phyloP scores from a whole-genome alignment of 2,888 invertebrate genomes.

The Spodoptera picta region DNA sequence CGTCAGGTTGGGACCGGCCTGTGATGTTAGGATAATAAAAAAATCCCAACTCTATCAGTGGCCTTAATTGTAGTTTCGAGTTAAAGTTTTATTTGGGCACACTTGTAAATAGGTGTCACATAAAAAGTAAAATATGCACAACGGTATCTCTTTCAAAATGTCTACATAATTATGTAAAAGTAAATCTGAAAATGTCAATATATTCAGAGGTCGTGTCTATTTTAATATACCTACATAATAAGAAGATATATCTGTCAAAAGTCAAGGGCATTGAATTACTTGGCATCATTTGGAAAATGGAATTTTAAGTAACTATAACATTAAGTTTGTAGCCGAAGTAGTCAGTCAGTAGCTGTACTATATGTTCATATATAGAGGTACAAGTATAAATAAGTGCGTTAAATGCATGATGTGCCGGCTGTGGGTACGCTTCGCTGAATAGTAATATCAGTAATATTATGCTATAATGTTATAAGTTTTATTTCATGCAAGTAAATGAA shows the following conservation, averaged over 20 bases:
- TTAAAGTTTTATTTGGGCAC: slow-evolving; percentile 11
- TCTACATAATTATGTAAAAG: slow-evolving; percentile 56
- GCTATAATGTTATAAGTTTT: background rate
- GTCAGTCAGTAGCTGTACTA: slow-evolving; percentile 2
- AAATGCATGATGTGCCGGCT: background rate
- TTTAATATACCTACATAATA: slow-evolving; percentile 58
- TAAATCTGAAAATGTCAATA: slow-evolving; percentile 70
- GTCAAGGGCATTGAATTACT: slow-evolving; percentile 66
- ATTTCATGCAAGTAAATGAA: slow-evolving; percentile 11
- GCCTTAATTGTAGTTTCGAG: background rate
- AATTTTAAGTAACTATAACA: slow-evolving; percentile 34
- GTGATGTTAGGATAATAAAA: slow-evolving; percentile 26
- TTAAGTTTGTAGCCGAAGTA: slow-evolving; percentile 4
- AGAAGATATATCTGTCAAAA: slow-evolving; percentile 65
- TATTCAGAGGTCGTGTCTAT: slow-evolving; percentile 71
- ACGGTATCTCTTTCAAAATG: slow-evolving; percentile 63
- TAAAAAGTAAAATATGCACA: slow-evolving; percentile 45
- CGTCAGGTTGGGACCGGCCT: slow-evolving; percentile 21
- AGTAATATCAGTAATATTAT: background rate
- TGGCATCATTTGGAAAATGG: slow-evolving; percentile 42
- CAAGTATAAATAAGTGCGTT: background rate
- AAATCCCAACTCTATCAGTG: background rate
- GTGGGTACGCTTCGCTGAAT: background rate
- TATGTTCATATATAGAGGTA: background rate
- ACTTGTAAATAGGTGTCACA: slow-evolving; percentile 11